Evolutionary conservation across 2,797 vertebrate genomes (phyloP), one percentile per base, ranked within the genome.

Genomic region (Lutjanus campechanus): DNA sequence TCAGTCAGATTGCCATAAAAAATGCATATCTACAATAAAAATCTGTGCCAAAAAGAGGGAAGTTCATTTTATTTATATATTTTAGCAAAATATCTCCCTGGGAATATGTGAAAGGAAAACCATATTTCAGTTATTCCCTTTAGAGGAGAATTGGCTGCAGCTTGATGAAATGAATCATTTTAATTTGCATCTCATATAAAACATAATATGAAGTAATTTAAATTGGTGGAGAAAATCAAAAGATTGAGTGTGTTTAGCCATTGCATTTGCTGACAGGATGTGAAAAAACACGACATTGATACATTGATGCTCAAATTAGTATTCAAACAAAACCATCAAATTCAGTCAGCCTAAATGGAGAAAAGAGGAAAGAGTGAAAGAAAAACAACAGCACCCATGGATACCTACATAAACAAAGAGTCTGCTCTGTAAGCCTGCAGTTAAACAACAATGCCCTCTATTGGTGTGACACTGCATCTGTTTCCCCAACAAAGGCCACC

Each of bases 361-460:
- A 82, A 63, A 70, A 41, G 62, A 68, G 67, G 69, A 65, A 60
- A 25, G 72, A 83, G 16, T 60, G 74, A 73, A 69, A 85, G 81
- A 69, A 85, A 89, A 86, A 87, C 76, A 87, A 75, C 84, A 87
- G 77, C 89, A 70, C 43, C 77, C 81, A 68, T 83, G 82, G 81
- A 85, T 71, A 84, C 86, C 73, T 60, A 60, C 58, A 80, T 89
- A 93, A 92, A 95, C 91, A 92, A 95, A 92, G 90, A 81, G 25
- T 29, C 13, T 47, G 73, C 69, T 72, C 56, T 54, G 25, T 40
- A 29, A 22, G 76, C 88, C 88, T 93, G 95, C 81, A 88, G 90
- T 94, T 95, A 90, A 95, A 88, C 95, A 94, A 95, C 94, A 96
- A 92, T 95, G 94, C 95, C 96, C 96, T 96, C 97, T 96, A 85